Evolutionary conservation across 2,888 invertebrate species (phyloP).

Genomic region (Gymnocheta viridis): DNA sequence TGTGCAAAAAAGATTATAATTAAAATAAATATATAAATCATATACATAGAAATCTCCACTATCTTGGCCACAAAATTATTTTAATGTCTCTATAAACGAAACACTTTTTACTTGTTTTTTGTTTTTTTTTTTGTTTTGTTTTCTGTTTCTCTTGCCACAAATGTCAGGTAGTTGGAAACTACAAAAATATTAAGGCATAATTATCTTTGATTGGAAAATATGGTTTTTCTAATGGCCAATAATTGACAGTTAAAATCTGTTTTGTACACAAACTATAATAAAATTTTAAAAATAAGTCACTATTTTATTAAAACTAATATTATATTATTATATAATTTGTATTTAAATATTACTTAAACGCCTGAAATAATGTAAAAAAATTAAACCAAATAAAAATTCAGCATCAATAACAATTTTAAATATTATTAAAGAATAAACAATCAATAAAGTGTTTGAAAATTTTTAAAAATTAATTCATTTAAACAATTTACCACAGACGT

Average conservation of each 20-base stretch:
- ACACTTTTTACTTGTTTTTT: background rate
- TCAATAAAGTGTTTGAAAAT: too few relatives aligned
- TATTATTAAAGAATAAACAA: too few relatives aligned
- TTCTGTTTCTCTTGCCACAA: slow-evolving; percentile 17
- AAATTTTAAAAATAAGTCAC: background rate
- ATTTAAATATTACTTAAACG: too few relatives aligned
- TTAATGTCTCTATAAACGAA: slow-evolving; percentile 47
- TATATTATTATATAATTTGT: too few relatives aligned
- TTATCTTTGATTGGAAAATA: slow-evolving; percentile 6
- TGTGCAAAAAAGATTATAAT: slow-evolving; percentile 47
- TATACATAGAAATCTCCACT: slow-evolving; percentile 25
- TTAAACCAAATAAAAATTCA: too few relatives aligned
- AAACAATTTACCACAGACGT: too few relatives aligned
- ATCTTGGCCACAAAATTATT: slow-evolving; percentile 52
- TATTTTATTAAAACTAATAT: background rate
- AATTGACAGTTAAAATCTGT: slow-evolving; percentile 24
- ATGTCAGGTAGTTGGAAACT: slow-evolving; percentile 11
- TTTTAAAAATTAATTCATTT: too few relatives aligned
- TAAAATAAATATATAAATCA: slow-evolving; percentile 45
- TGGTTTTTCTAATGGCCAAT: slow-evolving; percentile 14
- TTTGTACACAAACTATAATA: background rate
- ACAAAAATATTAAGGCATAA: slow-evolving; percentile 23
- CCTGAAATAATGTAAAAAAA: too few relatives aligned
- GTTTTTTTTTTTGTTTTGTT: background rate
- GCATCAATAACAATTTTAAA: too few relatives aligned